These are phyloP conservation scores for Heterocephalus glaber DNA, from an alignment of 2,113 vertebrate genomes.

Conservation along the genomic window DNA sequence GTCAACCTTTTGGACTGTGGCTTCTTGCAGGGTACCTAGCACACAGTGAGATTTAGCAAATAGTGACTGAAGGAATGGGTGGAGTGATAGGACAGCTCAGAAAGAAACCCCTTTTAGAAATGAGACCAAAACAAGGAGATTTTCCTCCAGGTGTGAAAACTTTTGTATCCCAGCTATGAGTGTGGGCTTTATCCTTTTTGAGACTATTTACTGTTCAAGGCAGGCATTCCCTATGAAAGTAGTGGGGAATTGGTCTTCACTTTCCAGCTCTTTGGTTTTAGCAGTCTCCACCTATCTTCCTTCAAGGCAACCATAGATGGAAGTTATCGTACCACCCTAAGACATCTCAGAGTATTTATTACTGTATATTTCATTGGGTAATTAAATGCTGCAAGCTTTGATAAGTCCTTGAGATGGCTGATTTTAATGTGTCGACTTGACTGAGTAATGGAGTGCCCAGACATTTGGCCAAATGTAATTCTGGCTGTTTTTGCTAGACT, in stretches of 20 bases:
- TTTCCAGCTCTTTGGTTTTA: not conserved
- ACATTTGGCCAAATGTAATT: not conserved
- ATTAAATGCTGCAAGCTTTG: not conserved
- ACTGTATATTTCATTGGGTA: not conserved
- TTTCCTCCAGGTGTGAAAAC: not conserved
- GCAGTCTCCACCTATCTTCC: not conserved
- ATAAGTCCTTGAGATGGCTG: not conserved
- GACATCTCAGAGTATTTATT: not conserved
- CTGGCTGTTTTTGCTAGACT: not conserved
- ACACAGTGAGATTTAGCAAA: not conserved
- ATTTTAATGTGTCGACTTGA: not conserved
- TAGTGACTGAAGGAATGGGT: not conserved
- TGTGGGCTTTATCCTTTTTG: not conserved
- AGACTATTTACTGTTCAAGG: not conserved
- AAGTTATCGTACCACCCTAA: not conserved
- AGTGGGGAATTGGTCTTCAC: not conserved
- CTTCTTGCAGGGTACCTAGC: rapidly evolving
- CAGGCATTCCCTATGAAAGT: too few relatives aligned
- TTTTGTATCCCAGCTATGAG: not conserved
- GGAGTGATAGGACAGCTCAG: not conserved
- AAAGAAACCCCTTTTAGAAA: not conserved
- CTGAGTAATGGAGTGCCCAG: not conserved
- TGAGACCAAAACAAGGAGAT: not conserved
- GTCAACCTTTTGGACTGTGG: not conserved
- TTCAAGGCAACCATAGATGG: not conserved